phyloP scores from a whole-genome alignment of 1,140 invertebrate species.

The Drosophila obscura region DNA sequence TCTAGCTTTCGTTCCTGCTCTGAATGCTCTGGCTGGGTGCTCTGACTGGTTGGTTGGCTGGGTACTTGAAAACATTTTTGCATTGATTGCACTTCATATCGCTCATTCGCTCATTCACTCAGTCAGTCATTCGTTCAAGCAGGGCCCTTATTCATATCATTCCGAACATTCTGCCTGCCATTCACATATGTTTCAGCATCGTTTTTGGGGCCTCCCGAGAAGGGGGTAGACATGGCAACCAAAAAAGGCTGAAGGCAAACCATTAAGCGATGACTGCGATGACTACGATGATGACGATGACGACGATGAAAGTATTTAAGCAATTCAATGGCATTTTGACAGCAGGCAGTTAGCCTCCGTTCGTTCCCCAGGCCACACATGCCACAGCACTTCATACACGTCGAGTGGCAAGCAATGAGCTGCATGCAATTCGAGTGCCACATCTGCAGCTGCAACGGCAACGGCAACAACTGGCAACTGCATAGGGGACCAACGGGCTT shows the following conservation, averaged over 20 bases:
- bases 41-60: slow-evolving; percentile 26
- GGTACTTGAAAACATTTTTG: slow-evolving; percentile 77
- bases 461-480: slow-evolving; percentile 23
- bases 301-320: slow-evolving; percentile 74
- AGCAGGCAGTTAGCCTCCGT: slow-evolving; percentile 17
- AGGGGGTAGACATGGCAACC: slow-evolving; percentile 54
- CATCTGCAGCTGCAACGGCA: slow-evolving; percentile 48
- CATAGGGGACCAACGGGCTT: slow-evolving; percentile 29
- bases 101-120: slow-evolving; percentile 45
- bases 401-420: slow-evolving; percentile 78
- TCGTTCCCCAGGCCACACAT: neutral
- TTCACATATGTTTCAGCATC: slow-evolving; percentile 68
- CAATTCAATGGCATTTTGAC: slow-evolving; percentile 78
- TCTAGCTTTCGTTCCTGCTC: neutral
- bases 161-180: slow-evolving; percentile 43
- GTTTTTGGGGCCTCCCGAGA: slow-evolving; percentile 2
- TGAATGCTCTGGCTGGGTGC: slow-evolving; percentile 1
- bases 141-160: slow-evolving; percentile 63
- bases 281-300: slow-evolving; percentile 15
- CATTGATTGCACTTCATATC: slow-evolving; percentile 82
- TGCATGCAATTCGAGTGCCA: slow-evolving; percentile 77
- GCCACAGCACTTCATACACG: slow-evolving; percentile 52
- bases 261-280: slow-evolving; percentile 49
- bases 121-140: slow-evolving; percentile 35
- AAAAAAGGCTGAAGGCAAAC: slow-evolving; percentile 65